These are phyloP conservation scores for Dioctria linearis DNA, from an alignment of 2,888 invertebrate species.

Conservation along the genomic window DNA sequence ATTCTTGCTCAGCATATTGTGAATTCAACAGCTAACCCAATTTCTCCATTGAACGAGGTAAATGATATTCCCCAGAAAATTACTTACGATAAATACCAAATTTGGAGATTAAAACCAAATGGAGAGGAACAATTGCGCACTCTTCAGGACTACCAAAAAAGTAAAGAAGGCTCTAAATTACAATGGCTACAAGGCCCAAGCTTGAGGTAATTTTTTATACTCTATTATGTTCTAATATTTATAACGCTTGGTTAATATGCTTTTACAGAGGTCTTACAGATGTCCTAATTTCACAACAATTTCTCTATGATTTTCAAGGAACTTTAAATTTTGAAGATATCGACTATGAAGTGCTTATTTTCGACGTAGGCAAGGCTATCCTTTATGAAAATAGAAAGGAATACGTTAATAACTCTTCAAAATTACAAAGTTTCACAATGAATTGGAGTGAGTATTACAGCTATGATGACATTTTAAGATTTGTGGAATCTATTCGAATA, in stretches of 20 bases:
- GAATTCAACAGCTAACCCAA: conserved; percentile 65
- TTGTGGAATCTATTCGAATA: conserved; percentile 78
- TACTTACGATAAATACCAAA: conserved; percentile 72
- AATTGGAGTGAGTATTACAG: conserved; percentile 83
- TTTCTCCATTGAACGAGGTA: conserved; percentile 61
- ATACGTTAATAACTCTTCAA: conserved; percentile 61
- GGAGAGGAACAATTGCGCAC: conserved; percentile 70
- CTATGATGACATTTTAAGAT: conserved; percentile 79
- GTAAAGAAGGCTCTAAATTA: conserved; percentile 72
- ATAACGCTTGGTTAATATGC: conserved; percentile 4
- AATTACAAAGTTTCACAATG: conserved; percentile 73
- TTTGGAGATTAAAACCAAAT: conserved; percentile 72
- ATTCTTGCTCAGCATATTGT: conserved; percentile 69
- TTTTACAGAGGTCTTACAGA: conserved; percentile 75
- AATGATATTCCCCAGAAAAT: conserved; percentile 60
- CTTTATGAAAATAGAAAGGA: conserved; percentile 78
- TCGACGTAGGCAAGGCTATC: conserved; percentile 83
- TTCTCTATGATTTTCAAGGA: conserved; percentile 69
- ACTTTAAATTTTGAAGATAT: conserved; percentile 76
- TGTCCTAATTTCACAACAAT: conserved; percentile 80
- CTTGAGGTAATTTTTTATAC: conserved; percentile 66
- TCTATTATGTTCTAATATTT: background rate
- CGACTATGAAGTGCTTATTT: conserved; percentile 78
- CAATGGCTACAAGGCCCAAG: conserved; percentile 77
- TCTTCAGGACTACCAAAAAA: conserved; percentile 70